A percentile compares a stretch with the other conserved stretches of the same genome.
These are phyloP conservation scores for Petromus typicus DNA, from an alignment of 2,113 vertebrate genomes.

Conservation along the genomic window DNA sequence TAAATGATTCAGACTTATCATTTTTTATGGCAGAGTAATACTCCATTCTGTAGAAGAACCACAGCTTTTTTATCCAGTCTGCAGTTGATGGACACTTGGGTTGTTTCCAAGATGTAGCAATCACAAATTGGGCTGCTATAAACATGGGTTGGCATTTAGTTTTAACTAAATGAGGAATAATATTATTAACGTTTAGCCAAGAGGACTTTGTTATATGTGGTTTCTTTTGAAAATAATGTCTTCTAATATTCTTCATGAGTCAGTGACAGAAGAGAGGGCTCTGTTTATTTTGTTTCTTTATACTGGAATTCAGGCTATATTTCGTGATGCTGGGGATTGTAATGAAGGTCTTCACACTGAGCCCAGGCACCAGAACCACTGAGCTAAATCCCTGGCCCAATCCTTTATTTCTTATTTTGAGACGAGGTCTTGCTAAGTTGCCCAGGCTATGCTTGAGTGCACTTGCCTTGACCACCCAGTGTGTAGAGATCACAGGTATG, in stretches of 20 bases:
- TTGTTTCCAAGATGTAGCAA: too few relatives aligned
- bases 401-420: neutral
- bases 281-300: conserved; percentile 46
- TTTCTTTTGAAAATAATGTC: conserved; percentile 40
- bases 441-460: neutral
- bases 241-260: neutral
- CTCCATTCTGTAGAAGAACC: too few relatives aligned
- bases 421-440: neutral
- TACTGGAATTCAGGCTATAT: conserved; percentile 20
- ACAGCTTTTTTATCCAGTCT: too few relatives aligned
- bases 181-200: neutral
- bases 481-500: neutral
- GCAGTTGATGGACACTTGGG: too few relatives aligned
- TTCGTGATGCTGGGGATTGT: neutral
- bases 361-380: too few relatives aligned
- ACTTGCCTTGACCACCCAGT: neutral
- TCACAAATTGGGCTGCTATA: too few relatives aligned
- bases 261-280: conserved; percentile 22
- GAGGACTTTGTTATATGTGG: conserved; percentile 17
- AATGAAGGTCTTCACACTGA: neutral
- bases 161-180: conserved; percentile 31
- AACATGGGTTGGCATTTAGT: conserved; percentile 31
- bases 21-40: too few relatives aligned
- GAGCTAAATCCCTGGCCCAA: neutral
- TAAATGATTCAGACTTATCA: too few relatives aligned